Evolutionary conservation across 2,113 vertebrate species (phyloP).

Genomic region (Mirounga angustirostris): DNA sequence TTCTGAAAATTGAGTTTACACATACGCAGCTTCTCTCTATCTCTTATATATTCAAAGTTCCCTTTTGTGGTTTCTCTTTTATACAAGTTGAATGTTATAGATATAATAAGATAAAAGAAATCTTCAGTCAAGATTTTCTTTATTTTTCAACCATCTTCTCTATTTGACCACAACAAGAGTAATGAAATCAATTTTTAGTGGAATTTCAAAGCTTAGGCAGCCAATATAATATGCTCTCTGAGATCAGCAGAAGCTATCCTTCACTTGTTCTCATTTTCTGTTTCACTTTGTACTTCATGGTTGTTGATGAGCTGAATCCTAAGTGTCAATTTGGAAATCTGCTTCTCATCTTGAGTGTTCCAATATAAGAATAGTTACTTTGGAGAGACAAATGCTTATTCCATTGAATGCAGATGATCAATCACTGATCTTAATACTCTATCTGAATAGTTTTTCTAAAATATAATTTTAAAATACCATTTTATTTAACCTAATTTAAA

Average conservation of each 20-base stretch:
- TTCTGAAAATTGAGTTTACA: background rate
- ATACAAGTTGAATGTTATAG: background rate
- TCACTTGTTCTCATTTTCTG: background rate
- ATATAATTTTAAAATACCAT: background rate
- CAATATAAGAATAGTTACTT: background rate
- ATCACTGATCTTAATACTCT: background rate
- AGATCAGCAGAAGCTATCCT: background rate
- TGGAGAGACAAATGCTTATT: background rate
- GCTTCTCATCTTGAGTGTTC: conserved; percentile 39
- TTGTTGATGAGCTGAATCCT: background rate
- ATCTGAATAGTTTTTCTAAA: background rate
- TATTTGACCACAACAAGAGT: conserved; percentile 28
- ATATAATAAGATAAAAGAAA: background rate
- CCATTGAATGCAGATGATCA: background rate
- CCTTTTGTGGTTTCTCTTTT: background rate
- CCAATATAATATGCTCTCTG: conserved; percentile 8
- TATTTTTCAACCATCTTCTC: background rate
- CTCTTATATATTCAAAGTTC: background rate
- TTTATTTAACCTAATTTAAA: background rate
- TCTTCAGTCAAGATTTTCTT: background rate
- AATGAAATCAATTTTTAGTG: conserved; percentile 37
- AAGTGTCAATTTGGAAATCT: conserved; percentile 14
- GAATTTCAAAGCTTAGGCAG: conserved; percentile 30
- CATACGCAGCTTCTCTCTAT: background rate
- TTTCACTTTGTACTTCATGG: conserved; percentile 35